Base-by-base conservation (phyloP, 2,113 vertebrate species). In the Anas platyrhynchos region DNA sequence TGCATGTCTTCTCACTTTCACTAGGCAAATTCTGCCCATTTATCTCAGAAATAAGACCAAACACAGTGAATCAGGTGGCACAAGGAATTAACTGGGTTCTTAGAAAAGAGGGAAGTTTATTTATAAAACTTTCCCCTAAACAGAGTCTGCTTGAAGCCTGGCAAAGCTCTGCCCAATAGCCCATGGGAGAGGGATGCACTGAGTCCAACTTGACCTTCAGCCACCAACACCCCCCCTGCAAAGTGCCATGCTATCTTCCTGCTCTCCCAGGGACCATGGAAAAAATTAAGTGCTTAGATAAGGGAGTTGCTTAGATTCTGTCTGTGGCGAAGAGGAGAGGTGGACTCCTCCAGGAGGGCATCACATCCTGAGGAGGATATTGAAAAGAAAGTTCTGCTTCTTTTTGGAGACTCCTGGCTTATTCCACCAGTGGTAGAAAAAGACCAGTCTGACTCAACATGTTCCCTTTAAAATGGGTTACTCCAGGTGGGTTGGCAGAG, bases 341-440 rank as follows among this genome's bases (percentile, higher is more conserved):
- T 9, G 14, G 34, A 41, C 36, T 38, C 21, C 41, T 66, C 55
- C 22, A 7, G 50, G n/a, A 86, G 31, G 3, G 16, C 55, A 46
- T 81, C 46, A 67, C 12, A 34, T 38, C 59, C 16, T 38, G 23
- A 41, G 5, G 25, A 16, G 13, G 18, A 29, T 31, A 44, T 1
- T 54, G 21, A 55, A 65, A 86, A 20, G 41, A 80, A 69, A 55
- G 14, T 16, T 6, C 38, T 52, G 1, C 23, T 58, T 44, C 44
- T 86, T 31, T 74, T 62, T n/a, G 18, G 14, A 66, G 63, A 7
- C 7, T 80, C 1, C 0, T 3, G 36, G 8, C 43, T 89, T 88
- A 8, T 15, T 41, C 15, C 21, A 29, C 48, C 6, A 6, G 8
- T 0, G 0, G 52, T 20, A 86, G 56, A 36, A 4, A 78, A 63